phyloP scores from a whole-genome alignment of 2,797 vertebrate genomes.

The Syngnathus acus region DNA sequence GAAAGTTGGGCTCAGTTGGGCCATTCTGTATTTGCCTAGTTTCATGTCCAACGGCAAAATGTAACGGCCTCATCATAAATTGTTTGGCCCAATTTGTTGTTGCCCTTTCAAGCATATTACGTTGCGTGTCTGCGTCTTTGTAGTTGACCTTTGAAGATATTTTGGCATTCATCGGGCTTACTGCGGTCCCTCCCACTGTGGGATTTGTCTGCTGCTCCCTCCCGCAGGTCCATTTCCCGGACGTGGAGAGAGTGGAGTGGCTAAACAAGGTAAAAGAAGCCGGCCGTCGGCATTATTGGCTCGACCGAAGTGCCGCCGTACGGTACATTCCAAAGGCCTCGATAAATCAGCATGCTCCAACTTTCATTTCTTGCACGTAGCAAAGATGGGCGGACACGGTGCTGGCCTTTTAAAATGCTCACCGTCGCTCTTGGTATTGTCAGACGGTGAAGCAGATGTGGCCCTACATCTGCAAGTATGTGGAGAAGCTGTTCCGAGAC shows the following conservation, averaged over 20 bases:
- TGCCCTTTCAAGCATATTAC: background rate
- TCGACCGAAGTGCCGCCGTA: background rate
- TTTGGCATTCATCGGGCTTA: background rate
- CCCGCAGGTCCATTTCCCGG: constrained; percentile 88
- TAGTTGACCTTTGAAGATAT: background rate
- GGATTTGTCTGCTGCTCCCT: constrained; percentile 26
- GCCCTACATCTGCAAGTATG: constrained; percentile 92
- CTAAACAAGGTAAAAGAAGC: constrained; percentile 87
- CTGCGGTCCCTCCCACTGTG: background rate
- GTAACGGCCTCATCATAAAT: background rate
- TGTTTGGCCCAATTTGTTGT: background rate
- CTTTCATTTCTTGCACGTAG: background rate
- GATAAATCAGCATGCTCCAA: background rate
- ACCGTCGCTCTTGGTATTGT: background rate
- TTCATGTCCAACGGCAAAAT: background rate
- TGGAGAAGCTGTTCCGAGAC: constrained; percentile 89
- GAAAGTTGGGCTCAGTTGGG: too few species aligned
- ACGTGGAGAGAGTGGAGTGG: constrained; percentile 96
- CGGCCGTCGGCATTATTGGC: constrained; percentile 12
- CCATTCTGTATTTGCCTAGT: background rate
- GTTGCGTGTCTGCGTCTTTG: background rate
- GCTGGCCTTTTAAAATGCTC: background rate
- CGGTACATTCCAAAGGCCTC: background rate
- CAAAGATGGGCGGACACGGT: background rate
- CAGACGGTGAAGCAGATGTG: constrained; percentile 97